Conservation (phyloP, 2,113 vertebrate species). For the Otis tarda region DNA sequence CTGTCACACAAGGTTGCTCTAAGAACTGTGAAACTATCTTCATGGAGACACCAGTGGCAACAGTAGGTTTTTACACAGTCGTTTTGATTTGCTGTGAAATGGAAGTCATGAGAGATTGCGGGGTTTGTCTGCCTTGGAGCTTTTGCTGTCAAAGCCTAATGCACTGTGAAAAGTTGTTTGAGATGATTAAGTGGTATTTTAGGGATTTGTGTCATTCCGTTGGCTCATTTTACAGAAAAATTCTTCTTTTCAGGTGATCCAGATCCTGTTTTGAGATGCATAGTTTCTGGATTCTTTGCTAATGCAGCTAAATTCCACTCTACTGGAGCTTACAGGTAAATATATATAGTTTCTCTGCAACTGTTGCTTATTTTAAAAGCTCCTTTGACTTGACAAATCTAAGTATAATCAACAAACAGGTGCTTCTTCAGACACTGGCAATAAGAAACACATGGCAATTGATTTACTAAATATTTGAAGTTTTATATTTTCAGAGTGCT, state of each 20-base stretch:
- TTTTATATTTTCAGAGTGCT: not conserved
- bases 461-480: not conserved
- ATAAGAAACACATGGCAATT: not conserved
- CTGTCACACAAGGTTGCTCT: not conserved
- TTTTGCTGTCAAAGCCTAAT: not conserved
- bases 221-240: not conserved
- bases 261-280: constrained; percentile 93
- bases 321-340: constrained; percentile 92
- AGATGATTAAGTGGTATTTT: not conserved
- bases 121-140: not conserved
- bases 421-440: not conserved
- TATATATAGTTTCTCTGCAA: not conserved
- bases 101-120: not conserved
- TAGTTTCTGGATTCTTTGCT: constrained; percentile 94
- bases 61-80: not conserved
- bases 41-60: not conserved
- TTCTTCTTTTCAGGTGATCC: constrained; percentile 85
- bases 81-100: not conserved
- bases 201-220: not conserved
- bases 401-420: not conserved
- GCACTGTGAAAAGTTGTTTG: not conserved
- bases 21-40: not conserved
- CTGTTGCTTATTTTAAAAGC: not conserved
- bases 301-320: constrained; percentile 96
- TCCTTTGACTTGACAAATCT: not conserved